Percentiles rank a stretch among this genome's conserved stretches.
These are phyloP conservation scores for Gallinago undulata DNA, from an alignment of 2,113 vertebrate species.

Conservation along the genomic window DNA sequence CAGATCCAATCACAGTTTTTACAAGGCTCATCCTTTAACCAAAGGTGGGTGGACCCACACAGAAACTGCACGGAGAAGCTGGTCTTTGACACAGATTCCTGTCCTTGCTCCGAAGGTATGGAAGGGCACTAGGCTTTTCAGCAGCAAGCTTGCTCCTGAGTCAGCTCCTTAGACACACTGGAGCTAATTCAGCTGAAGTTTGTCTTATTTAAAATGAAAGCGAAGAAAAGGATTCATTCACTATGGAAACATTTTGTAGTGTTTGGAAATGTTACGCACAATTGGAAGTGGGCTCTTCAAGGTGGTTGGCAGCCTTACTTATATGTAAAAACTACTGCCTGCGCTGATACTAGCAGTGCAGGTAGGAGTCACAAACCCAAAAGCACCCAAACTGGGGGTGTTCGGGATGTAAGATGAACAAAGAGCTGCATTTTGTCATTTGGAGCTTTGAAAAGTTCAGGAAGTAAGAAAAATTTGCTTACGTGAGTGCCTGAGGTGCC, in stretches of 20 bases:
- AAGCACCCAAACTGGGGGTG: neutral
- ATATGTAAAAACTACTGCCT: neutral
- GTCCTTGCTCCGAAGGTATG: neutral
- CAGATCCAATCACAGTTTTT: neutral
- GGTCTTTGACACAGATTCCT: neutral
- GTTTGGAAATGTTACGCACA: neutral
- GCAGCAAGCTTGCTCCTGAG: neutral
- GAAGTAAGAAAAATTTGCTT: neutral
- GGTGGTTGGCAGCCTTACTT: neutral
- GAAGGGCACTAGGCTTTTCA: neutral
- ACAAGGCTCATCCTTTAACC: neutral
- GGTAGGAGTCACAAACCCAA: constrained; percentile 9
- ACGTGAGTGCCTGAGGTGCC: neutral
- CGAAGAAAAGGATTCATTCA: neutral
- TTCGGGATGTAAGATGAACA: neutral
- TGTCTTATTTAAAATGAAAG: neutral
- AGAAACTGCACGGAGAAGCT: neutral
- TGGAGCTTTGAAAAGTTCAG: neutral
- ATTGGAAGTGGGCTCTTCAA: neutral
- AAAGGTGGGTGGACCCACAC: neutral
- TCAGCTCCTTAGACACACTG: neutral
- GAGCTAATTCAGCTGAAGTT: neutral
- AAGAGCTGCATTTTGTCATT: neutral
- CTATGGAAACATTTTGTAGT: neutral
- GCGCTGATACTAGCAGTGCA: neutral